Percentiles rank a stretch among this genome's conserved stretches.
Evolutionary conservation across 2,797 vertebrate genomes (phyloP).

Genomic region (Gobionotothen gibberifrons): DNA sequence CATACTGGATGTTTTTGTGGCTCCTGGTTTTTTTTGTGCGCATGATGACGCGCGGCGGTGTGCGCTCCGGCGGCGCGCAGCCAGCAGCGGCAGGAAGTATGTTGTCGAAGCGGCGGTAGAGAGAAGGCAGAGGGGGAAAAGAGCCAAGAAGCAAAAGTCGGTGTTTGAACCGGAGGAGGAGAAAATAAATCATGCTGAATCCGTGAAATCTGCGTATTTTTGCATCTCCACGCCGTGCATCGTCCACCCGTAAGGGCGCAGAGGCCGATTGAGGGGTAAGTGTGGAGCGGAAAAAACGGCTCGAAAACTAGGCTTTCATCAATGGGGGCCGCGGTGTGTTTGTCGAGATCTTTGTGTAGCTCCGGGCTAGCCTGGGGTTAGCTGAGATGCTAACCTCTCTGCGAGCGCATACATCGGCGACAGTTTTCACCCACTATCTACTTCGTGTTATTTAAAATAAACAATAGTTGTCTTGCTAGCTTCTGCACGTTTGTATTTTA

Average conservation of each 20-base stretch:
- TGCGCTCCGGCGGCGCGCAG: not conserved
- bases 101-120: slow-evolving; percentile 65
- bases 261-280: slow-evolving; percentile 77
- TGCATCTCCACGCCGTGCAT: slow-evolving; percentile 34
- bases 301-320: slow-evolving; percentile 62
- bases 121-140: slow-evolving; percentile 35
- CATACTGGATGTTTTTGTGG: not conserved
- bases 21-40: not conserved
- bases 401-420: slow-evolving; percentile 29
- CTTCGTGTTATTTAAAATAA: fast-evolving
- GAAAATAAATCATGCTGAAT: slow-evolving; percentile 60
- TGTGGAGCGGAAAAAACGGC: slow-evolving; percentile 41
- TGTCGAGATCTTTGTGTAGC: slow-evolving; percentile 87
- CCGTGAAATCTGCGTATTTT: slow-evolving; percentile 55
- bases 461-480: fast-evolving
- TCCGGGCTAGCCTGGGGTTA: slow-evolving; percentile 70
- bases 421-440: fast-evolving
- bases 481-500: not conserved
- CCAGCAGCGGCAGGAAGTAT: slow-evolving; percentile 79
- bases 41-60: not conserved
- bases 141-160: slow-evolving; percentile 71
- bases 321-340: slow-evolving; percentile 75
- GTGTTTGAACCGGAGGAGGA: slow-evolving; percentile 51
- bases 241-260: slow-evolving; percentile 37
- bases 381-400: slow-evolving; percentile 45